phyloP scores from a whole-genome alignment of 2,113 vertebrate genomes.

The Butastur rufipennis region DNA sequence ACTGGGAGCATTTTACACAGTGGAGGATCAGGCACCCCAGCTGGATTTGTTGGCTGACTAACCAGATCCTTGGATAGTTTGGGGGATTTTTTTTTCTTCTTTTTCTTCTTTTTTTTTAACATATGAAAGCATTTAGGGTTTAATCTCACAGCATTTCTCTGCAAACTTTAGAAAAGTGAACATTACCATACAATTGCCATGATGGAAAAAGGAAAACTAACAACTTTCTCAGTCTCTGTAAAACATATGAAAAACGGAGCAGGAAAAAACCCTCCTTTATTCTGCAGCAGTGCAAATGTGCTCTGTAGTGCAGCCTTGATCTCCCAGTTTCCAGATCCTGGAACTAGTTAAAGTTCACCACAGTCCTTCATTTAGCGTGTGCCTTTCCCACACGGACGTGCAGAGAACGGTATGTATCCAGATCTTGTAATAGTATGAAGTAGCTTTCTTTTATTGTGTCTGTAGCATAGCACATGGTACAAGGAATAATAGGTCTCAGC shows the following conservation, averaged over 20 bases:
- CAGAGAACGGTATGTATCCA: neutral
- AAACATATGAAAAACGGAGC: neutral
- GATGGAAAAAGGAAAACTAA: neutral
- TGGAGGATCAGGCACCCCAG: neutral
- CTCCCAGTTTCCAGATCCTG: neutral
- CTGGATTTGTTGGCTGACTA: neutral
- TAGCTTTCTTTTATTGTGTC: neutral
- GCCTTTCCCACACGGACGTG: neutral
- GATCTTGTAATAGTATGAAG: neutral
- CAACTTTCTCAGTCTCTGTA: neutral
- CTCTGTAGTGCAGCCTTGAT: neutral
- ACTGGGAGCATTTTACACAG: neutral
- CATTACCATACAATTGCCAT: neutral
- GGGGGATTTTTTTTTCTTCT: fast-evolving
- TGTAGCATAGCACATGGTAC: neutral
- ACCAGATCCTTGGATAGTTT: neutral
- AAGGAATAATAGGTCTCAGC: conserved; percentile 23
- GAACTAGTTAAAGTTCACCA: neutral
- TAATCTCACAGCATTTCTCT: neutral
- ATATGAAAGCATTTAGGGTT: neutral
- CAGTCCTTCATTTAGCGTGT: neutral
- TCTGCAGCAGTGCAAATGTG: neutral
- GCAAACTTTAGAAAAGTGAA: neutral
- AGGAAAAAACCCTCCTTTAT: neutral
- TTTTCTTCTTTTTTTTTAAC: neutral